Percentiles rank a stretch among this genome's conserved stretches.
Evolutionary conservation across 1,140 invertebrate species (phyloP).

Genomic region (Pogonomyrmex californicus): DNA sequence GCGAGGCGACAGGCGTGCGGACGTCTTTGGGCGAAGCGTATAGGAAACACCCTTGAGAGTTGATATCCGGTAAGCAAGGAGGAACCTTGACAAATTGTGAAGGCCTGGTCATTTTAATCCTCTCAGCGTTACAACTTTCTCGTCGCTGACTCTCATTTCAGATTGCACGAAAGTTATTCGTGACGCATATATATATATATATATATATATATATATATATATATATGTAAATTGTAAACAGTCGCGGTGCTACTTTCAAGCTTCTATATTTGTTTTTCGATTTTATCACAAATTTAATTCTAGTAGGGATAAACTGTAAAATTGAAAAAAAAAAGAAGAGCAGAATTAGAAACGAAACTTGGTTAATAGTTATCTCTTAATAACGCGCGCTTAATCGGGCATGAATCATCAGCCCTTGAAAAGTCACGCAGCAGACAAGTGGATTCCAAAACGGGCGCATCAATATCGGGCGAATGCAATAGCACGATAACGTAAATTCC

Average conservation of each 20-base stretch:
- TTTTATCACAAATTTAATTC: background rate
- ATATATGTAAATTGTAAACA: background rate
- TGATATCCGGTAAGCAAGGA: background rate
- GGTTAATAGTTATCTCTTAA: background rate
- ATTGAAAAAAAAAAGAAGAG: background rate
- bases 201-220: too few relatives aligned
- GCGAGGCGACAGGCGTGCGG: background rate
- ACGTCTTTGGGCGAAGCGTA: background rate
- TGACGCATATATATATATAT: background rate
- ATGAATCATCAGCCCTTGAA: conserved; percentile 60
- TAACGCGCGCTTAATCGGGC: conserved; percentile 22
- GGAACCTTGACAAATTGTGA: conserved; percentile 12
- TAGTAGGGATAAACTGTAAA: too few relatives aligned
- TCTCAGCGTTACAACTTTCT: background rate
- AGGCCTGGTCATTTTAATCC: conserved; percentile 11
- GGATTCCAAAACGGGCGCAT: conserved; percentile 31
- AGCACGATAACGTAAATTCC: conserved; percentile 36
- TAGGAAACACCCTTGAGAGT: background rate
- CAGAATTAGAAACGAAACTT: background rate
- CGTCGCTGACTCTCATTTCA: background rate
- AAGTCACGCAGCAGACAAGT: conserved; percentile 54
- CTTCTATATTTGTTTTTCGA: background rate
- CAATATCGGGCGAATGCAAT: background rate
- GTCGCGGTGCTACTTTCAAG: background rate
- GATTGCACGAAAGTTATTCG: background rate